These are phyloP conservation scores for Mercenaria mercenaria DNA, from an alignment of 1,140 invertebrate species.

Conservation along the genomic window DNA sequence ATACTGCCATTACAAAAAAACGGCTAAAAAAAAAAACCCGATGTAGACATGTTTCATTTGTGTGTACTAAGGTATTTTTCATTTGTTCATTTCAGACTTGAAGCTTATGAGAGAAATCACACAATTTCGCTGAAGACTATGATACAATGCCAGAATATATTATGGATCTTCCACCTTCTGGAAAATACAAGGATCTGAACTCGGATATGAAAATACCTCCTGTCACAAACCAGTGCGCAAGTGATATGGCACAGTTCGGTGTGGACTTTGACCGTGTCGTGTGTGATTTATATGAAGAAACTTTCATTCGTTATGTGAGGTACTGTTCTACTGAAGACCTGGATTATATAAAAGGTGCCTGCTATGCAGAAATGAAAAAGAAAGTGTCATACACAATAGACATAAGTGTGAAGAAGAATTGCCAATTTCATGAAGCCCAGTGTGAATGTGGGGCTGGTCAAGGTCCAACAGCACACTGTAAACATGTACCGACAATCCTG, in stretches of 20 bases:
- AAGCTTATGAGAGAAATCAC: neutral
- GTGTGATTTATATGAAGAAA: constrained; percentile 37
- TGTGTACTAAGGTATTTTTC: too few relatives aligned
- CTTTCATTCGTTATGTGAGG: constrained; percentile 10
- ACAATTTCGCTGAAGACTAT: neutral
- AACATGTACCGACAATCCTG: constrained; percentile 60
- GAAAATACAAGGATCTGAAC: constrained; percentile 12
- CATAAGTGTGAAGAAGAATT: constrained; percentile 59
- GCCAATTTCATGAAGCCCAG: constrained; percentile 59
- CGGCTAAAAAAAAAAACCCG: too few relatives aligned
- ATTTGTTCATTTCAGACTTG: neutral
- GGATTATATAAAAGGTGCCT: constrained; percentile 25
- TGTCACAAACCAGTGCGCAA: neutral
- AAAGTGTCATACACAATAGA: too few relatives aligned
- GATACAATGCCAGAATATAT: neutral
- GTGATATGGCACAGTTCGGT: neutral
- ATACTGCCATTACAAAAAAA: too few relatives aligned
- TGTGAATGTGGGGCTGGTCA: constrained; percentile 75
- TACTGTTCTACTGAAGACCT: neutral
- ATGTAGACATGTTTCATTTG: too few relatives aligned
- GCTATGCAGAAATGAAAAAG: constrained; percentile 71
- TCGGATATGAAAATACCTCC: neutral
- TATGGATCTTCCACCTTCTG: neutral
- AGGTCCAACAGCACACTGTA: constrained; percentile 72
- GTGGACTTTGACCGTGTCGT: constrained; percentile 24